Evolutionary conservation across 2,113 vertebrate species (phyloP).

Genomic region (Gracilinanus agilis): DNA sequence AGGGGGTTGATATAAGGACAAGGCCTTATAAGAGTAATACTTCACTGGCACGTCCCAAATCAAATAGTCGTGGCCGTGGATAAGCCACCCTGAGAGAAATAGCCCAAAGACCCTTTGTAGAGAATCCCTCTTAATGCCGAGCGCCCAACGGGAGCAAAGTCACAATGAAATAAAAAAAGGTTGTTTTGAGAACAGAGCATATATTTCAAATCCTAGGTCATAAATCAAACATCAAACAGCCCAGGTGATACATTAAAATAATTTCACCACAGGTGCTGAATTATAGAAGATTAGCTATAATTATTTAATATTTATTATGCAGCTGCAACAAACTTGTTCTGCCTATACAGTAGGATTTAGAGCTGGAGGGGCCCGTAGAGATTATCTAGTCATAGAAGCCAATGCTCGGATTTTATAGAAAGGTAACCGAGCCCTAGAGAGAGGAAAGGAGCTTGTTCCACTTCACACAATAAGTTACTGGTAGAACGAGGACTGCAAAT

Average conservation of each 20-base stretch:
- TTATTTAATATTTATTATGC: constrained; percentile 43
- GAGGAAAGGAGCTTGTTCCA: background rate
- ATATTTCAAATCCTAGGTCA: constrained; percentile 14
- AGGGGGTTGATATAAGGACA: background rate
- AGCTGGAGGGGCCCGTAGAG: background rate
- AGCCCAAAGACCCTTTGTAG: background rate
- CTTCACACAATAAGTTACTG: background rate
- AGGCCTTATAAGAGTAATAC: background rate
- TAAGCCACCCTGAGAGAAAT: background rate
- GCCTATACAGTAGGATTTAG: background rate
- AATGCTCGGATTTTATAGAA: background rate
- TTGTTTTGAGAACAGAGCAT: background rate
- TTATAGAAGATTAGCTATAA: constrained; percentile 20
- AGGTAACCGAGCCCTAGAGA: background rate
- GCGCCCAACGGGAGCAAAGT: background rate
- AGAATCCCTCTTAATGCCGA: background rate
- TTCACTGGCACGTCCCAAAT: background rate
- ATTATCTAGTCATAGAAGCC: background rate
- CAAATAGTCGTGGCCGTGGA: background rate
- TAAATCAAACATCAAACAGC: constrained; percentile 52
- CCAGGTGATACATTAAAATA: background rate
- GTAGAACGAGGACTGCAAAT: background rate
- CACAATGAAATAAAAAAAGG: background rate
- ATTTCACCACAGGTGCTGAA: constrained; percentile 54
- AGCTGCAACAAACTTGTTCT: constrained; percentile 11